A percentile compares a stretch with the other conserved stretches of the same genome.
Evolutionary conservation across 2,888 invertebrate genomes (phyloP).

Genomic region (Chirona hameri): DNA sequence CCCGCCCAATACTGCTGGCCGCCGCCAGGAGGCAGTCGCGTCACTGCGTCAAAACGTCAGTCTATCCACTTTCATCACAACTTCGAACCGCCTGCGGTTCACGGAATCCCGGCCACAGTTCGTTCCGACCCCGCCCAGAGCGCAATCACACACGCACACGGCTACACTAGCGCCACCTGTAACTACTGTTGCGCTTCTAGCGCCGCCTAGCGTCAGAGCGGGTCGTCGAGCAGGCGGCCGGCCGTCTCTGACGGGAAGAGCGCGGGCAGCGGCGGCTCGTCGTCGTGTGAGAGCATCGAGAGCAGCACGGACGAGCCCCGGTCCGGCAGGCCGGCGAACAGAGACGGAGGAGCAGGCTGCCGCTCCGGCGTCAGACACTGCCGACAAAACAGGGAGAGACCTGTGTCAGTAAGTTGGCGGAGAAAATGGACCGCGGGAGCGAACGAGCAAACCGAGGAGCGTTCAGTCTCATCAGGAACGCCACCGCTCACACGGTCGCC

Average conservation of each 20-base stretch:
- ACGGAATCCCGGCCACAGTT: background rate
- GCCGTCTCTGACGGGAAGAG: background rate
- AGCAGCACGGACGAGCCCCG: background rate
- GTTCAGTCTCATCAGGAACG: too few relatives aligned
- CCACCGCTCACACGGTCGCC: too few relatives aligned
- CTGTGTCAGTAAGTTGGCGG: background rate
- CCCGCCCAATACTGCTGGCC: background rate
- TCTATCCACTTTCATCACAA: background rate
- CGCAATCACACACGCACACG: background rate
- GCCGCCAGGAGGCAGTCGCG: background rate
- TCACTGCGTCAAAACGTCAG: background rate
- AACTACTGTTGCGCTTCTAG: background rate
- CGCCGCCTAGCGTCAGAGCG: constrained; percentile 8
- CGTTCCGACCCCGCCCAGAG: background rate
- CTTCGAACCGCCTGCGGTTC: background rate
- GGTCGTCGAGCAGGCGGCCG: background rate
- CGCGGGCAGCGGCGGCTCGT: background rate
- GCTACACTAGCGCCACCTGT: background rate
- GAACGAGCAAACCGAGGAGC: too few relatives aligned
- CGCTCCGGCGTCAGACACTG: constrained; percentile 11
- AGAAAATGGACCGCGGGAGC: too few relatives aligned
- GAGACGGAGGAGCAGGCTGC: constrained; percentile 4
- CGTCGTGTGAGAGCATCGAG: constrained; percentile 7
- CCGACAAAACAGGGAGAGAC: background rate
- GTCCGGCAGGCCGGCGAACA: constrained; percentile 22